These are phyloP conservation scores for Helicolenus hilgendorfi DNA, from an alignment of 2,797 vertebrate genomes.

Conservation along the genomic window DNA sequence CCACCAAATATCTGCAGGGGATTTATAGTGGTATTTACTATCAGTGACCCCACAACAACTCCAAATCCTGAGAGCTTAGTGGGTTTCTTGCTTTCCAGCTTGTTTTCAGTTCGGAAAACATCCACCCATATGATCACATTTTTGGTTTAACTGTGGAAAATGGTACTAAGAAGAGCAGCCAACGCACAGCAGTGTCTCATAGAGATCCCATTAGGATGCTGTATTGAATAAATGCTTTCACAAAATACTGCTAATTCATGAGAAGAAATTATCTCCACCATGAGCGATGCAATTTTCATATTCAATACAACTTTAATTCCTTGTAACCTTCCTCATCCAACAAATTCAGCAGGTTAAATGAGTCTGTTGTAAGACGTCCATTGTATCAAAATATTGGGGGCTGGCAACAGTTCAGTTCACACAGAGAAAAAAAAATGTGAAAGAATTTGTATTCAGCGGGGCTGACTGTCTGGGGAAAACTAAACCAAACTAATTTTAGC, in stretches of 20 bases:
- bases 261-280: neutral
- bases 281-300: neutral
- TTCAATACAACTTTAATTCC: neutral
- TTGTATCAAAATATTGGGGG: neutral
- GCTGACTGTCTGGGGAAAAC: slow-evolving; percentile 24
- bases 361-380: slow-evolving; percentile 2
- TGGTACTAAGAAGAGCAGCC: neutral
- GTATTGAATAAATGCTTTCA: neutral
- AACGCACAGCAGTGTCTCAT: neutral
- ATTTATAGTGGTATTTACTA: slow-evolving; percentile 11
- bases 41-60: neutral
- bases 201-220: neutral
- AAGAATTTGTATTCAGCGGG: slow-evolving; percentile 18
- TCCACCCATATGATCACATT: neutral
- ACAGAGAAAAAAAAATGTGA: neutral
- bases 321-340: neutral
- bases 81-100: neutral
- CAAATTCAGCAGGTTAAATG: slow-evolving; percentile 31
- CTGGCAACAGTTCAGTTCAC: slow-evolving; percentile 39
- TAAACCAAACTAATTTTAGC: slow-evolving; percentile 54
- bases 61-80: neutral
- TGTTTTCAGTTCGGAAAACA: neutral
- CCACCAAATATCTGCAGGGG: neutral
- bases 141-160: neutral
- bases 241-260: neutral